Conservation (phyloP, 2,797 vertebrate genomes). For the Chlorospingus semifuscus region DNA sequence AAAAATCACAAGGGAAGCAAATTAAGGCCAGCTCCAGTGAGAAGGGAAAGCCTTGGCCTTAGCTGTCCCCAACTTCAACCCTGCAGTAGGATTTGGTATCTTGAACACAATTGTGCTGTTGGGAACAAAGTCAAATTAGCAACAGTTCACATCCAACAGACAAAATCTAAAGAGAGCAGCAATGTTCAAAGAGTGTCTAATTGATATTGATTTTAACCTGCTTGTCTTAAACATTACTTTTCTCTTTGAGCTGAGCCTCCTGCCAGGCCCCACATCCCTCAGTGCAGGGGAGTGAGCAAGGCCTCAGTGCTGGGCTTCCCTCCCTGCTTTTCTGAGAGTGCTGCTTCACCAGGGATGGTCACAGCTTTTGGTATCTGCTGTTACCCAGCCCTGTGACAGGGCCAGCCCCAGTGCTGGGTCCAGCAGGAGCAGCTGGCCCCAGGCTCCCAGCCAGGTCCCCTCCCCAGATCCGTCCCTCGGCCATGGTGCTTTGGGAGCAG, state of each 20-base stretch:
- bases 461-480: fast-evolving
- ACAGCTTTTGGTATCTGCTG: neutral
- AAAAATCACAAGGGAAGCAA: neutral
- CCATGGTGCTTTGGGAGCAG: neutral
- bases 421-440: neutral
- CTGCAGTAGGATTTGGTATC: neutral
- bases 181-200: constrained; percentile 55
- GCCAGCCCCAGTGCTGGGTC: neutral
- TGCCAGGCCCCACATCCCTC: fast-evolving
- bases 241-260: neutral
- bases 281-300: fast-evolving
- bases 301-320: neutral
- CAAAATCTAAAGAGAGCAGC: constrained; percentile 58
- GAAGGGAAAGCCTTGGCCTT: neutral
- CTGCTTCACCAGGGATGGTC: fast-evolving
- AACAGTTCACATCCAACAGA: constrained; percentile 45
- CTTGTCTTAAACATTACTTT: constrained; percentile 8
- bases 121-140: constrained; percentile 52
- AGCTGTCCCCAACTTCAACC: neutral
- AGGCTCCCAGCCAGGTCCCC: no score
- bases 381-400: neutral
- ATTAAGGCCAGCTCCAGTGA: neutral
- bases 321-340: neutral
- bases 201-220: constrained; percentile 63
- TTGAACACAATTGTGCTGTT: neutral